Percentiles rank a stretch among this genome's conserved stretches.
Conservation (phyloP, 2,888 invertebrate species). For the Loripinus fragilis region DNA sequence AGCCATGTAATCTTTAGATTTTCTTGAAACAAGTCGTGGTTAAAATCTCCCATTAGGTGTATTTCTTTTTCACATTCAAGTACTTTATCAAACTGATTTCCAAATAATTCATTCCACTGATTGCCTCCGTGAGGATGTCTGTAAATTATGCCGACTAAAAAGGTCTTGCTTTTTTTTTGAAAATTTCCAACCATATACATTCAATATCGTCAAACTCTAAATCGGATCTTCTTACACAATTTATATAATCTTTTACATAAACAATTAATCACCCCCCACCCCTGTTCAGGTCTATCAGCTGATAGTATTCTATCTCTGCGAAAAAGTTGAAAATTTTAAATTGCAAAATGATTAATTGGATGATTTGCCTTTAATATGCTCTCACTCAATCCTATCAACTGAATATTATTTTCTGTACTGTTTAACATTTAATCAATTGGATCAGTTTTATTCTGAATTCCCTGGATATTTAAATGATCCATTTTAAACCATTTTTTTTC, state of each 20-base stretch:
- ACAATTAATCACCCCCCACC: background rate
- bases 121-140: slow-evolving; percentile 3
- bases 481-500: background rate
- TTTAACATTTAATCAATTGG: no score
- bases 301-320: background rate
- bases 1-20: background rate
- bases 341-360: background rate
- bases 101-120: slow-evolving; percentile 11
- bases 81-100: background rate
- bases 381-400: slow-evolving; percentile 6
- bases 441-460: no score
- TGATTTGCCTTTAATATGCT: background rate
- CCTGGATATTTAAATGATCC: no score
- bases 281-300: no score
- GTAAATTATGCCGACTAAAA: slow-evolving; percentile 1
- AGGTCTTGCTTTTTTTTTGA: background rate
- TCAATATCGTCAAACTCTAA: slow-evolving; percentile 10
- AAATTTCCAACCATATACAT: no score
- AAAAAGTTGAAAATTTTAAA: background rate
- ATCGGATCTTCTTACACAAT: background rate
- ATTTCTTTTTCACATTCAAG: no score
- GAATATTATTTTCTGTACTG: slow-evolving; percentile 6
- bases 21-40: no score
- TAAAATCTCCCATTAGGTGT: no score
- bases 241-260: slow-evolving; percentile 8